Percentiles rank a stretch among this genome's conserved stretches.
These are phyloP conservation scores for Cryptomyrus ogoouensis DNA, from an alignment of 2,113 vertebrate species.

Conservation along the genomic window DNA sequence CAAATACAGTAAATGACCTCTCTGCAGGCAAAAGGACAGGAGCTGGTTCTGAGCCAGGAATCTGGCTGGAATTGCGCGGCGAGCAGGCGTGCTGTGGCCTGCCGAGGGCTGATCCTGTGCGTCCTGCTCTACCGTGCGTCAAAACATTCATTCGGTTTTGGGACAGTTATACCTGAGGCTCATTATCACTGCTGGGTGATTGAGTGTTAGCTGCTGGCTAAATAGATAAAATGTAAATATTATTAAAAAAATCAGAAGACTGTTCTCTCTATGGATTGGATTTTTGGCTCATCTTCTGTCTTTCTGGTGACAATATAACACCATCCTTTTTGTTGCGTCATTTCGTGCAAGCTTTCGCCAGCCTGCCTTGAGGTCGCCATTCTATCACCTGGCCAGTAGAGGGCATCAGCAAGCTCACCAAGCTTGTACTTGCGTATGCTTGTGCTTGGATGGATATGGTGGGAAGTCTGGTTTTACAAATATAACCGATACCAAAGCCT, in stretches of 20 bases:
- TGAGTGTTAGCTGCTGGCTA: neutral
- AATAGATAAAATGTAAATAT: neutral
- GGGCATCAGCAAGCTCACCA: neutral
- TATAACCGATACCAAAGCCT: neutral
- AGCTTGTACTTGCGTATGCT: neutral
- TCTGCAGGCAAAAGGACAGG: neutral
- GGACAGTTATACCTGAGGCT: neutral
- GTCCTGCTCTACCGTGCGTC: neutral
- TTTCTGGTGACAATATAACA: neutral
- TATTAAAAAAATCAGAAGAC: neutral
- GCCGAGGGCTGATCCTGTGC: neutral
- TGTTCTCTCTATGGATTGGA: neutral
- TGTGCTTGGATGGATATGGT: neutral
- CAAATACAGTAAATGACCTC: constrained; percentile 16
- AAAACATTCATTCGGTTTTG: neutral
- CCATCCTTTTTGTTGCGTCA: neutral
- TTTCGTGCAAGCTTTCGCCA: neutral
- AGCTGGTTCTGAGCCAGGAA: neutral
- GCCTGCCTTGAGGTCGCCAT: neutral
- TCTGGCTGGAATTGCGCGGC: neutral
- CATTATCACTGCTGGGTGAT: neutral
- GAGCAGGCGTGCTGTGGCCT: neutral
- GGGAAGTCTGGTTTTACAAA: neutral
- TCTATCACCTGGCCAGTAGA: neutral
- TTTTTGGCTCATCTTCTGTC: neutral